Evolutionary conservation across 2,888 invertebrate genomes (phyloP).

Genomic region (Epistrophe grossulariae): DNA sequence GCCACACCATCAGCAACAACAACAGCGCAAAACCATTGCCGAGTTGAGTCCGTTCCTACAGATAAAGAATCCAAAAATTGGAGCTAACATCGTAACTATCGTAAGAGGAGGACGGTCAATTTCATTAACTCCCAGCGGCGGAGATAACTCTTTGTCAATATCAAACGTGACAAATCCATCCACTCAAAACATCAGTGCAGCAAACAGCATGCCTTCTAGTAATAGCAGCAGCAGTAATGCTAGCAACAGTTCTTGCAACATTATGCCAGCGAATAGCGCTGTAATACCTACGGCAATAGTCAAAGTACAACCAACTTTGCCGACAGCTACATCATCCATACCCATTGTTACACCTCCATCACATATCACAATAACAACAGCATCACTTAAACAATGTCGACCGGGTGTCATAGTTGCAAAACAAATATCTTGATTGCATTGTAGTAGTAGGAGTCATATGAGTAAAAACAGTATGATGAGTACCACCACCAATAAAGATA

Average conservation of each 20-base stretch:
- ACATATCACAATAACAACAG: conserved; percentile 82
- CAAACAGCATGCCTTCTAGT: conserved; percentile 68
- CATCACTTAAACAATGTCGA: conserved; percentile 88
- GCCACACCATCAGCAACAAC: conserved; percentile 77
- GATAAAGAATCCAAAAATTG: conserved; percentile 84
- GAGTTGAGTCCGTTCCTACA: conserved; percentile 88
- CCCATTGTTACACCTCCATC: conserved; percentile 67
- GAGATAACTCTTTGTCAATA: conserved; percentile 53
- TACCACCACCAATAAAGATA: conserved; percentile 75
- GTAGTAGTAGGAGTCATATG: conserved; percentile 69
- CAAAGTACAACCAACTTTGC: conserved; percentile 80
- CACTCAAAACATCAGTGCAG: conserved; percentile 69
- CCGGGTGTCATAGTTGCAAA: conserved; percentile 96
- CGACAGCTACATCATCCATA: conserved; percentile 72
- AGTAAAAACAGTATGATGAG: conserved; percentile 70
- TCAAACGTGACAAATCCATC: conserved; percentile 59
- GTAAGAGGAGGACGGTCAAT: conserved; percentile 77
- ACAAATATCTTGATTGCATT: conserved; percentile 89
- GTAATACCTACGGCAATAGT: conserved; percentile 81
- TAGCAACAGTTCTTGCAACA: conserved; percentile 71
- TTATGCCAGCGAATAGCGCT: conserved; percentile 67
- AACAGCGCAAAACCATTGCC: conserved; percentile 85
- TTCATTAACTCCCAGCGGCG: conserved; percentile 75
- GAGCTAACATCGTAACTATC: conserved; percentile 79
- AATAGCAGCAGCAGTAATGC: conserved; percentile 67